Base-by-base conservation (phyloP, 2,888 invertebrate species). In the Colletes collaris region DNA sequence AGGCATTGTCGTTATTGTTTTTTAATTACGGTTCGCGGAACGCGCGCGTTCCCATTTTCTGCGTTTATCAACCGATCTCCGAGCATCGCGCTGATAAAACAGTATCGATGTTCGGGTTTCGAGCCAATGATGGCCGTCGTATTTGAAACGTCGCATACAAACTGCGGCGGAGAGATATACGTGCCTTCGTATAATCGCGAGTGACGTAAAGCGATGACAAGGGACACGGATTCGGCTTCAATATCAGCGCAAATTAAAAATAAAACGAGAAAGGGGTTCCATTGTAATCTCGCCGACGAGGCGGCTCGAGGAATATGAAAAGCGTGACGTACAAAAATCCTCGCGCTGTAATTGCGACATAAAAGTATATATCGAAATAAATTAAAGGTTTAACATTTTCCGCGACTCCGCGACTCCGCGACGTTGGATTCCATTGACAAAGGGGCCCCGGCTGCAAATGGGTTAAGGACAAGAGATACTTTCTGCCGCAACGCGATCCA, bases 221-320 rank as follows among this genome's bases (percentile, higher is more conserved):
- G 64, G 27, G 13, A 16, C 49, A 40, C 59, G 35, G 13, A 58
- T 77, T 19, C 56, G 77, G 60, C 50, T 65, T 67, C 44, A 67
- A 70, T 58, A 78, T 70, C 78, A 16, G 56, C 56, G 66, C 13
- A 40, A 71, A 67, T 79, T 55, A 79, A 71, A 73, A 80, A 58
- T 69, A 65, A 66, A 79, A 81, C 27, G 68, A 19, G 49, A 67
- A 37, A 60, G 27, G 19, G 63, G 52, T 27, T 13, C 19, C 60
- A 56, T 27, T 72, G 68, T 69, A 56, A 80, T 56, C 49, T 53
- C 70, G 37, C 11, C 50, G 44, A 19, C 37, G 60, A 62, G 65
- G 37, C 35, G n/a, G 49, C 46, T 59, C 58, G 62, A 13, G 53
- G 37, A 0, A 53, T 16, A 35, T 19, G 56, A 49, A 63, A 71